Evolutionary conservation across 2,888 invertebrate species (phyloP).

Genomic region (Piscicola geometra): DNA sequence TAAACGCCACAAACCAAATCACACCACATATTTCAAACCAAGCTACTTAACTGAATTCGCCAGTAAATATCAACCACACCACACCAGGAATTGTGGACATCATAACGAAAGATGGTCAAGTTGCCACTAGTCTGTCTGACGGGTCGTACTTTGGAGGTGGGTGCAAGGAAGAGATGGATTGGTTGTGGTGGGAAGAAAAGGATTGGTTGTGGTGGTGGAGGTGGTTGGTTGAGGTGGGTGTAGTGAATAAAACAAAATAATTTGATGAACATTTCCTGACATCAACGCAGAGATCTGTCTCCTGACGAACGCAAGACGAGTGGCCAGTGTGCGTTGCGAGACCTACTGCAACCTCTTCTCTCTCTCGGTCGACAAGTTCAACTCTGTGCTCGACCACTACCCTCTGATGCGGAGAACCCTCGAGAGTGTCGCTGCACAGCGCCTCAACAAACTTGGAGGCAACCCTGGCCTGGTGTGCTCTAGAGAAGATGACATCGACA

Average conservation of each 20-base stretch:
- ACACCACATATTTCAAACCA: no score
- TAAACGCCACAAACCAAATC: no score
- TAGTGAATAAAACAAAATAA: no score
- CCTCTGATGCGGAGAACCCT: constrained; percentile 96
- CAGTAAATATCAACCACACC: no score
- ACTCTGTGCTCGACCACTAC: constrained; percentile 94
- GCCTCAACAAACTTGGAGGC: constrained; percentile 68
- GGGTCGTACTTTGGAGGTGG: constrained; percentile 87
- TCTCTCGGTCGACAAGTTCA: constrained; percentile 94
- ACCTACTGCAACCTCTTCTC: constrained; percentile 98
- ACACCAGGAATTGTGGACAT: constrained; percentile 68
- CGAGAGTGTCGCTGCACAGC: constrained; percentile 97
- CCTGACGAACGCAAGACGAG: constrained; percentile 89
- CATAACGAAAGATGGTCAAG: constrained; percentile 69
- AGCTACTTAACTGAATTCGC: no score
- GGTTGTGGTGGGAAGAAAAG: background rate
- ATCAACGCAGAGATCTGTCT: constrained; percentile 76
- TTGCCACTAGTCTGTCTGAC: constrained; percentile 91
- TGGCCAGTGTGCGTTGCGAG: constrained; percentile 92
- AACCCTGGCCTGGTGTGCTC: constrained; percentile 66
- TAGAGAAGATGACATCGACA: constrained; percentile 54
- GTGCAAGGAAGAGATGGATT: background rate
- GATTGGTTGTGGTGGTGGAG: no score
- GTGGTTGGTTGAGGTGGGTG: no score
- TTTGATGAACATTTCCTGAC: no score